phyloP scores from a whole-genome alignment of 2,888 invertebrate species.

The Nomada ferruginata region DNA sequence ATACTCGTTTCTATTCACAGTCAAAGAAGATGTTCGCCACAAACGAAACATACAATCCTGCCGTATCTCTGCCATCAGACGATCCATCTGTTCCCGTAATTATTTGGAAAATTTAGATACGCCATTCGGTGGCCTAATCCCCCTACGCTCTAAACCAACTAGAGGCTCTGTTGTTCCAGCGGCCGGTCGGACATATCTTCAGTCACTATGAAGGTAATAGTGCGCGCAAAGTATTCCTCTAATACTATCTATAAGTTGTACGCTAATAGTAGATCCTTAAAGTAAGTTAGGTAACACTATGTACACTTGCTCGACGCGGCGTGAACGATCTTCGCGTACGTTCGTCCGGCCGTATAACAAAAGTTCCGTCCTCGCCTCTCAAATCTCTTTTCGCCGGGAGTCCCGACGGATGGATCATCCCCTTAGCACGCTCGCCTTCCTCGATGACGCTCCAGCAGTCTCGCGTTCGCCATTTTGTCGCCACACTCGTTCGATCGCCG shows the following conservation, averaged over 20 bases:
- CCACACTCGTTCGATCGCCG: constrained; percentile 1
- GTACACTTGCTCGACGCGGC: constrained; percentile 71
- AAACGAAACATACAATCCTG: constrained; percentile 25
- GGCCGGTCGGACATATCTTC: constrained; percentile 68
- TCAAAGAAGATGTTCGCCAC: neutral
- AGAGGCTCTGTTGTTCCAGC: constrained; percentile 71
- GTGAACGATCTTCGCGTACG: constrained; percentile 46
- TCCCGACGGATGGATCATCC: constrained; percentile 29
- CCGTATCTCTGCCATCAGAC: constrained; percentile 1
- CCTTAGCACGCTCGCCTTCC: constrained; percentile 16
- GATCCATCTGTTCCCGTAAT: constrained; percentile 44
- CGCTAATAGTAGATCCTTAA: constrained; percentile 78
- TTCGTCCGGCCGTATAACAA: constrained; percentile 62
- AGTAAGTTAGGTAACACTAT: constrained; percentile 81
- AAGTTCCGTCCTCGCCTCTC: constrained; percentile 28
- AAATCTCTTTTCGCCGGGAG: neutral
- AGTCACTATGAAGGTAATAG: constrained; percentile 76
- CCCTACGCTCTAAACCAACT: constrained; percentile 73
- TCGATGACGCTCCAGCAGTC: constrained; percentile 1
- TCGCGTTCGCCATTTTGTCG: constrained; percentile 32
- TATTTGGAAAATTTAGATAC: constrained; percentile 72
- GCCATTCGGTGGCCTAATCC: constrained; percentile 59
- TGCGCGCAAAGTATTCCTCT: constrained; percentile 73
- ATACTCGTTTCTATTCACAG: neutral
- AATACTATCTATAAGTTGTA: constrained; percentile 70